A percentile compares a stretch with the other conserved stretches of the same genome.
phyloP scores from a whole-genome alignment of 2,113 vertebrate genomes.

The Cranoglanis bouderius region DNA sequence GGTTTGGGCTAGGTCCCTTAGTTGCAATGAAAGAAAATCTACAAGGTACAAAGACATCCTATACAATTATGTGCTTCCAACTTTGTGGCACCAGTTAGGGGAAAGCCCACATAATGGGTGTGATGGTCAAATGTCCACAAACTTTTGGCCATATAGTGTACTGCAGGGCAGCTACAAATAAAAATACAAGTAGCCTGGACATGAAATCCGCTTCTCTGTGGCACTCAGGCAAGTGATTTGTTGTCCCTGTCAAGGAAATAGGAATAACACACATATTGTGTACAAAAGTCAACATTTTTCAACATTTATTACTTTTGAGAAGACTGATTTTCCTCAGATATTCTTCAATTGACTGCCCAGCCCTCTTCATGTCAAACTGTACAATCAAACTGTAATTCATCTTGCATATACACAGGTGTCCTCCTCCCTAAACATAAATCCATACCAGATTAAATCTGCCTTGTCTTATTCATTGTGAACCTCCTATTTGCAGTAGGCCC shows the following conservation, averaged over 20 bases:
- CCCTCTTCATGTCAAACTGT: neutral
- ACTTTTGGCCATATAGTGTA: neutral
- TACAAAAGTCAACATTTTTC: neutral
- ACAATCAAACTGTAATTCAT: conserved; percentile 1
- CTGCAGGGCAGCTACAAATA: neutral
- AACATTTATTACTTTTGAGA: neutral
- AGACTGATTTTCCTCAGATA: neutral
- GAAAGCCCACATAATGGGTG: neutral
- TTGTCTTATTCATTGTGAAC: neutral
- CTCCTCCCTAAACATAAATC: neutral
- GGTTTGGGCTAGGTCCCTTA: neutral
- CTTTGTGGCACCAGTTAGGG: neutral
- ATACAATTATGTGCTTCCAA: neutral
- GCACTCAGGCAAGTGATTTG: neutral
- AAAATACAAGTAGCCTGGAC: neutral
- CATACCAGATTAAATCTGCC: neutral
- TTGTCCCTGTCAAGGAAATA: neutral
- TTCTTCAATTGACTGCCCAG: neutral
- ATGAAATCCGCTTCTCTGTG: neutral
- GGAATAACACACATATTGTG: neutral
- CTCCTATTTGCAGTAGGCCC: neutral
- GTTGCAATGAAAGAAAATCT: neutral
- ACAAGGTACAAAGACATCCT: neutral
- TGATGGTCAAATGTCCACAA: neutral
- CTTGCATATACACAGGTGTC: neutral